A percentile compares a stretch with the other conserved stretches of the same genome.
Conservation (phyloP, 2,797 vertebrate genomes). For the Hoplostethus mediterraneus region DNA sequence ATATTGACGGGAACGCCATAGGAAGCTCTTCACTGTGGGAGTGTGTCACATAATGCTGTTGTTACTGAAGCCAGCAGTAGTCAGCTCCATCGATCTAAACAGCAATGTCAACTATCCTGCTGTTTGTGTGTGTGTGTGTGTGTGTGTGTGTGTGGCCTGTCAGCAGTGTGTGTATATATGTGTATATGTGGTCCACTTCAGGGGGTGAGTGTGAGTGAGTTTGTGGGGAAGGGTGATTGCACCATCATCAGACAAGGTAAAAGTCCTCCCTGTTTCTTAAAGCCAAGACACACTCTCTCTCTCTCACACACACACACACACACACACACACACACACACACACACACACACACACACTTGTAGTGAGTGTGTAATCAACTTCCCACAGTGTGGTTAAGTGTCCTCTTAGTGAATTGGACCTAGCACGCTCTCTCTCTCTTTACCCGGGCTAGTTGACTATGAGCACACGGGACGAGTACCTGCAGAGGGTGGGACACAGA, state of each 20-base stretch:
- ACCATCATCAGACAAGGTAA: slow-evolving; percentile 42
- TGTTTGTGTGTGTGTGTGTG: slow-evolving; percentile 44
- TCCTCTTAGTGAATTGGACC: slow-evolving; percentile 59
- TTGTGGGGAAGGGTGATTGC: slow-evolving; percentile 36
- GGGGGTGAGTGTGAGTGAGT: slow-evolving; percentile 27
- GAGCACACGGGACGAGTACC: too few species aligned
- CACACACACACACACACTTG: slow-evolving; percentile 24
- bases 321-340: background rate
- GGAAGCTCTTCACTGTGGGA: slow-evolving; percentile 74
- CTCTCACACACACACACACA: background rate
- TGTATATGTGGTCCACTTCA: too few species aligned
- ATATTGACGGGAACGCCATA: slow-evolving; percentile 75
- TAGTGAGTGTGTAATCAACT: slow-evolving; percentile 57
- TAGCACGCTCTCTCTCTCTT: slow-evolving; percentile 21
- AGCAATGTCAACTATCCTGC: slow-evolving; percentile 73
- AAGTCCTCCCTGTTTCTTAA: slow-evolving; percentile 15
- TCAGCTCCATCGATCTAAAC: slow-evolving; percentile 72
- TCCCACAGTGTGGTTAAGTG: slow-evolving; percentile 58
- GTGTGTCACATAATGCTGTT: slow-evolving; percentile 74
- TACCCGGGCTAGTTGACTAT: slow-evolving; percentile 5
- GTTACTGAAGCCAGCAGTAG: slow-evolving; percentile 74
- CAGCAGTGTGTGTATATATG: too few species aligned
- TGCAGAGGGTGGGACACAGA: slow-evolving; percentile 1
- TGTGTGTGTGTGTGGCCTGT: slow-evolving; percentile 1
- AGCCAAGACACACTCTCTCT: slow-evolving; percentile 27